Conservation (phyloP, 2,888 invertebrate genomes). For the Drosophila nigritarsus region DNA sequence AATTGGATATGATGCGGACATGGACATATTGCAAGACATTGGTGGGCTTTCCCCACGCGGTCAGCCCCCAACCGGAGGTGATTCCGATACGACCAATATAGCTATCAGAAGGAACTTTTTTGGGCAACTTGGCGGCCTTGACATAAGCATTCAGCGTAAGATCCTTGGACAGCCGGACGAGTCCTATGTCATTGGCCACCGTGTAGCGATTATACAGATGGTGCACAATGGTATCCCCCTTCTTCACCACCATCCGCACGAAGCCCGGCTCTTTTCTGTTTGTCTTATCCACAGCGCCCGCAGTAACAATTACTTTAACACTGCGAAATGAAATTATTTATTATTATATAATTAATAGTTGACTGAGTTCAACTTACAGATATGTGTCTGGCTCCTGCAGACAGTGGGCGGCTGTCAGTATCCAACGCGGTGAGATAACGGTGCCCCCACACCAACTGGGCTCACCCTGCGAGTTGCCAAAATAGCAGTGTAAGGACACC, state of each 20-base stretch:
- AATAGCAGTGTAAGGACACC: slow-evolving; percentile 40
- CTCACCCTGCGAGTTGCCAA: slow-evolving; percentile 2
- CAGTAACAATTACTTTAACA: slow-evolving; percentile 21
- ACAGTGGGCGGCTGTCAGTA: slow-evolving; percentile 67
- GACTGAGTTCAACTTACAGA: slow-evolving; percentile 25
- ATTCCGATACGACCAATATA: slow-evolving; percentile 28
- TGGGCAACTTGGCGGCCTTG: slow-evolving; percentile 45
- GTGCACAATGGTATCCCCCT: slow-evolving; percentile 38
- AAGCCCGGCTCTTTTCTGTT: background rate
- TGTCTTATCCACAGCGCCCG: slow-evolving; percentile 29
- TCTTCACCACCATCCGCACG: slow-evolving; percentile 12
- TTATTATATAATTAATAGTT: background rate
- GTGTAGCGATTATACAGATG: slow-evolving; percentile 18
- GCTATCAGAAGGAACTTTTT: background rate
- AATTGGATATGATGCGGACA: slow-evolving; percentile 47
- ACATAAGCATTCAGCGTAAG: slow-evolving; percentile 21
- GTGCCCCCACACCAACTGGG: slow-evolving; percentile 53
- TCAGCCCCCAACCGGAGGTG: slow-evolving; percentile 63
- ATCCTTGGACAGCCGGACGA: slow-evolving; percentile 38
- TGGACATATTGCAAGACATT: slow-evolving; percentile 40
- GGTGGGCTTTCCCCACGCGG: slow-evolving; percentile 2
- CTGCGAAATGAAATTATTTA: slow-evolving; percentile 19
- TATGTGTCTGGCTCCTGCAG: slow-evolving; percentile 19
- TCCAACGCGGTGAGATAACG: slow-evolving; percentile 53
- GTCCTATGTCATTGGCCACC: slow-evolving; percentile 50